These are phyloP conservation scores for Pristionchus mayeri DNA, from an alignment of 2,888 invertebrate genomes.

Conservation along the genomic window DNA sequence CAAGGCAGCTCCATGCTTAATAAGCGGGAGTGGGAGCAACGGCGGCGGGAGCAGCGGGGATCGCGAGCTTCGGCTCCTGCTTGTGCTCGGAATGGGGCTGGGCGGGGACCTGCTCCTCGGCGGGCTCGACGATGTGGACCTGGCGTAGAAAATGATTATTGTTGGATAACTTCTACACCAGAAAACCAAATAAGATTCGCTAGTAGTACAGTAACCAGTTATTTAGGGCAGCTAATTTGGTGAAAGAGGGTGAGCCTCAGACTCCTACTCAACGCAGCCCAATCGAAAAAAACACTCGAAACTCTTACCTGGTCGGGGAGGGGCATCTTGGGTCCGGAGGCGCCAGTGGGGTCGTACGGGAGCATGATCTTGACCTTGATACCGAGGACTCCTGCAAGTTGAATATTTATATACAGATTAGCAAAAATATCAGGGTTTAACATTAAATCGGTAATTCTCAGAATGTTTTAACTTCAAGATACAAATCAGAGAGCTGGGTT, in stretches of 20 bases:
- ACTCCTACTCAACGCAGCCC: conserved; percentile 47
- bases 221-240: conserved; percentile 48
- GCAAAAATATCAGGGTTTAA: too few species aligned
- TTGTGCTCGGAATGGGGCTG: conserved; percentile 75
- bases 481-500: too few species aligned
- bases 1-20: conserved; percentile 41
- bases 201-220: conserved; percentile 36
- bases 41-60: conserved; percentile 28
- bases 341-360: conserved; percentile 97
- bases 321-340: conserved; percentile 96
- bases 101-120: conserved; percentile 84
- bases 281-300: background rate
- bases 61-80: conserved; percentile 58
- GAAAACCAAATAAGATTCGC: conserved; percentile 8
- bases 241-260: conserved; percentile 39
- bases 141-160: background rate
- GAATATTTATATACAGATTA: too few species aligned
- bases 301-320: conserved; percentile 91
- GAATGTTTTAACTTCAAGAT: too few species aligned
- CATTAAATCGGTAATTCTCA: too few species aligned
- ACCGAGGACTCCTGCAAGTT: conserved; percentile 81
- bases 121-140: conserved; percentile 91
- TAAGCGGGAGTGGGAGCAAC: conserved; percentile 49
- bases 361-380: conserved; percentile 98
- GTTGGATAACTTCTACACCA: conserved; percentile 35